Base-by-base conservation (phyloP, 1,140 invertebrate genomes). In the Agrilus planipennis region DNA sequence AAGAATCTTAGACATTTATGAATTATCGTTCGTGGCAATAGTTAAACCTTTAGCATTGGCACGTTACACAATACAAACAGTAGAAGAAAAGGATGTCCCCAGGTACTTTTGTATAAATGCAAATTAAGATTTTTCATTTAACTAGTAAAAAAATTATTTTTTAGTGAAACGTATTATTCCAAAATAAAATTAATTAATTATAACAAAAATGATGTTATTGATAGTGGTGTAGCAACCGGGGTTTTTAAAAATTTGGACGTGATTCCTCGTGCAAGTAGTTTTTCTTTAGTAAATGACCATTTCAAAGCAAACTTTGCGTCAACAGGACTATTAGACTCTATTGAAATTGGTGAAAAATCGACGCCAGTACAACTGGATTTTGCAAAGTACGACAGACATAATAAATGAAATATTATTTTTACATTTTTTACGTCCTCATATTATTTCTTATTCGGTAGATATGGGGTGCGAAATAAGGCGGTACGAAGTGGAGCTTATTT, bases 401-500 rank as follows among this genome's bases (percentile, higher is more conserved):
- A n/a, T n/a, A n/a, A n/a, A n/a, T n/a, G n/a, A n/a, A n/a, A n/a
- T n/a, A n/a, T n/a, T n/a, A n/a, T n/a, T n/a, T n/a, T n/a, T n/a
- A n/a, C n/a, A n/a, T n/a, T n/a, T n/a, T n/a, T n/a, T n/a, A n/a
- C n/a, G n/a, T n/a, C n/a, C n/a, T n/a, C n/a, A n/a, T n/a, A n/a
- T n/a, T n/a, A n/a, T n/a, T n/a, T n/a, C n/a, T n/a, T n/a, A n/a
- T n/a, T n/a, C n/a, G n/a, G n/a, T n/a, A 69, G 65, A 47, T 83
- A 86, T 55, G 77, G 75, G 21, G 75, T 71, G 2, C 71, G 72
- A 31, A 60, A 65, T 22, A 64, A 58, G 27, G 68, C 69, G 53
- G 89, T 89, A 54, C 77, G 75, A 49, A 92, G 89, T 55, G 95
- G 95, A 1, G 92, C 91, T 4, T 99, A 99, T 65, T 68, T 99